phyloP scores from a whole-genome alignment of 2,888 invertebrate species.

The Apamea sordens region DNA sequence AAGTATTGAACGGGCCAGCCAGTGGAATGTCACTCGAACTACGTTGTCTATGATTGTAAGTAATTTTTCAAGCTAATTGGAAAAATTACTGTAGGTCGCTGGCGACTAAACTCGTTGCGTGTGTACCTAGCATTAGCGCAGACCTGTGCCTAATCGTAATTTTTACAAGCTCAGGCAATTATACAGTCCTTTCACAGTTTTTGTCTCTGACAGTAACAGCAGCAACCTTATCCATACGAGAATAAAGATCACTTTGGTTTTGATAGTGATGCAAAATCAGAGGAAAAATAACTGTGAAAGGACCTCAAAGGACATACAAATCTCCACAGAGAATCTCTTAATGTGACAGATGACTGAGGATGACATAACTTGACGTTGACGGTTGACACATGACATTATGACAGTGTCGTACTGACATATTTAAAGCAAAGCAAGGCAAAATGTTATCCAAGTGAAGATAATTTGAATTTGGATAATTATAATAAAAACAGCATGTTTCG shows the following conservation, averaged over 20 bases:
- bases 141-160: not conserved
- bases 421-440: not conserved
- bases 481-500: constrained; percentile 67
- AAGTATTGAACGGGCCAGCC: constrained; percentile 52
- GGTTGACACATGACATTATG: not conserved
- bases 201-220: not conserved
- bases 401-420: not conserved
- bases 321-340: no score
- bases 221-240: not conserved
- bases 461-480: constrained; percentile 4
- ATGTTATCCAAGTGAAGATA: constrained; percentile 12
- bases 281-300: not conserved
- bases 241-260: not conserved
- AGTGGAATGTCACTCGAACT: constrained; percentile 3
- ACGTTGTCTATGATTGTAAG: constrained; percentile 47
- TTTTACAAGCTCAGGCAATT: no score
- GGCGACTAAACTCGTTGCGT: not conserved
- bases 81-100: no score
- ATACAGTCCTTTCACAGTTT: not conserved
- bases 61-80: no score
- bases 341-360: no score
- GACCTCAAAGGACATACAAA: no score
- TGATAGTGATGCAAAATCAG: not conserved
- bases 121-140: not conserved
- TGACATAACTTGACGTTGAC: not conserved